Base-by-base conservation (phyloP, 2,797 vertebrate genomes). In the Anguilla pacifica region DNA sequence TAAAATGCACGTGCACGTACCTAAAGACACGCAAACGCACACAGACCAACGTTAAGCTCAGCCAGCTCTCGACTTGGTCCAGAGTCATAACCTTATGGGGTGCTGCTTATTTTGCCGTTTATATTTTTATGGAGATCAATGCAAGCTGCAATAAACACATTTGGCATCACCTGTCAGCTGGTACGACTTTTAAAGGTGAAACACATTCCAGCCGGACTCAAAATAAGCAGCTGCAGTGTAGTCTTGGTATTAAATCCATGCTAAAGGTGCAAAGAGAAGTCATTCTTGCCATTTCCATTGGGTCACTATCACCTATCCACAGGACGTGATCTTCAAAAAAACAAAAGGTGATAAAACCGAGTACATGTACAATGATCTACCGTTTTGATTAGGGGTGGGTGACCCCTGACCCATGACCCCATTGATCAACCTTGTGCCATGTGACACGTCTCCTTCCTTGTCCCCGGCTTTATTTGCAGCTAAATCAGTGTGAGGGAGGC, bases 131-230 rank as follows among this genome's bases (percentile, higher is more conserved):
- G 39, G 39, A 19, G n/a, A 19, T 19, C 46, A 46, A 79, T 43
- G 15, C 2, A 43, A 43, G 74, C 39, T 15, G 39, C 46, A 22
- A 72, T 35, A 39, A 39, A 79, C 11, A 39, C 74, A 79, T 79
- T 79, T 79, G 74, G 74, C 74, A 79, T 79, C 74, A 79, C 35
- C 74, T 79, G 74, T 46, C 46, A 39, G 35, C 46, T 28, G 39
- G 13, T 35, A 35, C 31, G 11, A 77, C 10, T 15, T 35, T 2
- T 43, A 79, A 79, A 43, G 39, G 3, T 6, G 1, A 79, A 79
- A 79, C 39, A 22, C 72, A 19, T 46, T 17, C 31, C 39, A 79
- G 74, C 74, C 25, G 35, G 72, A 77, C 72, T 9, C 74, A 79
- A 79, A 79, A 79, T 79, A 19, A 79, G 74, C 39, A 5, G 19